Evolutionary conservation across 2,888 invertebrate species (phyloP).

Genomic region (Cryptophagus acutangulus): DNA sequence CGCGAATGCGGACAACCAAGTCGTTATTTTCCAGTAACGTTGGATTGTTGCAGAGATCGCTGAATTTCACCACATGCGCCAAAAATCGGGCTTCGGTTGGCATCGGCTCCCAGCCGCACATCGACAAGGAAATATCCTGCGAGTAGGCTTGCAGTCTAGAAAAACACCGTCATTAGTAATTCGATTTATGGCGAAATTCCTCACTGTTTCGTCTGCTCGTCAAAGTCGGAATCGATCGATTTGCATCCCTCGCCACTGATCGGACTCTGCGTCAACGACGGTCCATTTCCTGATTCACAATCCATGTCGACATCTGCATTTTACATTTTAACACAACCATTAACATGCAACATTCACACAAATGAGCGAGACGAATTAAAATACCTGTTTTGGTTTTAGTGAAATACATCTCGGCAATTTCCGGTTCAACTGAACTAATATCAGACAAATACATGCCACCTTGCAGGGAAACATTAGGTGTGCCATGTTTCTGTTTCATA

Average conservation of each 20-base stretch:
- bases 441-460: constrained; percentile 87
- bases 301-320: constrained; percentile 69
- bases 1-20: constrained; percentile 79
- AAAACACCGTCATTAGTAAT: constrained; percentile 9
- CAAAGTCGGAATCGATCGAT: constrained; percentile 79
- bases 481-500: constrained; percentile 65
- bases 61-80: constrained; percentile 56
- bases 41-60: constrained; percentile 66
- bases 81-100: constrained; percentile 53
- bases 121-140: constrained; percentile 66
- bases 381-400: constrained; percentile 47
- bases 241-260: constrained; percentile 81
- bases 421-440: constrained; percentile 86
- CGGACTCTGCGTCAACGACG: constrained; percentile 90
- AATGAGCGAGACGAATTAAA: too few relatives aligned
- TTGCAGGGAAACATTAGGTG: constrained; percentile 49
- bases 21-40: constrained; percentile 72
- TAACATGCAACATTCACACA: constrained; percentile 10
- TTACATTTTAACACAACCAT: constrained; percentile 29
- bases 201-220: constrained; percentile 57
- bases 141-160: constrained; percentile 45
- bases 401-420: constrained; percentile 83
- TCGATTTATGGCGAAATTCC: constrained; percentile 21
- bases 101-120: constrained; percentile 65
- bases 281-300: constrained; percentile 93